Conservation (phyloP, 2,113 vertebrate species). For the Rhynchopsitta pachyrhyncha region DNA sequence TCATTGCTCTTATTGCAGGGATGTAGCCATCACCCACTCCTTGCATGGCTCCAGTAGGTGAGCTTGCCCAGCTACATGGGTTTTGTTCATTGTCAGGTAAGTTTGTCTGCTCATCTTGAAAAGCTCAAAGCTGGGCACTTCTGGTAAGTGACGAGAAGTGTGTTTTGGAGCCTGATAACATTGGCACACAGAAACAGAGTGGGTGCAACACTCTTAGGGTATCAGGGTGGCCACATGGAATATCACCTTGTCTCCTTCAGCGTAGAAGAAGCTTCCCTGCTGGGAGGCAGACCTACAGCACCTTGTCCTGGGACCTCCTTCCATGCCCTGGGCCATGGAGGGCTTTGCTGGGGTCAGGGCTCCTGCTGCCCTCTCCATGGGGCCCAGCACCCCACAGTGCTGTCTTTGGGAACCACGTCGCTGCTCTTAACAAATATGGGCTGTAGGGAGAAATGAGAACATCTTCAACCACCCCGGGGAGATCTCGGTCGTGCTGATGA, state of each 20-base stretch:
- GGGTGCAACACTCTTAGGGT: neutral
- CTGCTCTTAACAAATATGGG: neutral
- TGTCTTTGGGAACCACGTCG: neutral
- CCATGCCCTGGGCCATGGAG: neutral
- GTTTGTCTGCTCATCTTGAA: neutral
- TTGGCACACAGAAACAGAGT: accelerated
- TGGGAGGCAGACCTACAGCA: neutral
- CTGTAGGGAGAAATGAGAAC: neutral
- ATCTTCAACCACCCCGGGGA: neutral
- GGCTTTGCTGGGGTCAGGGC: neutral
- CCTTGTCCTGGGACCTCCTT: neutral
- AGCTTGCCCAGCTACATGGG: accelerated
- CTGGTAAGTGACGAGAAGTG: neutral
- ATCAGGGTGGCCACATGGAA: neutral
- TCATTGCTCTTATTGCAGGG: neutral
- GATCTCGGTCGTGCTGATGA: neutral
- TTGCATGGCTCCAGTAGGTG: neutral
- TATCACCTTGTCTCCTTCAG: neutral
- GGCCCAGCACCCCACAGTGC: accelerated
- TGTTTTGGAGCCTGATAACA: neutral
- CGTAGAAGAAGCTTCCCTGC: neutral
- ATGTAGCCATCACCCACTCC: neutral
- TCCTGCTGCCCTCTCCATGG: neutral
- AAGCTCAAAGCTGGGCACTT: neutral
- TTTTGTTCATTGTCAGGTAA: neutral